Evolutionary conservation across 2,888 invertebrate species (phyloP).

Genomic region (Himalopsyche kuldschensis): DNA sequence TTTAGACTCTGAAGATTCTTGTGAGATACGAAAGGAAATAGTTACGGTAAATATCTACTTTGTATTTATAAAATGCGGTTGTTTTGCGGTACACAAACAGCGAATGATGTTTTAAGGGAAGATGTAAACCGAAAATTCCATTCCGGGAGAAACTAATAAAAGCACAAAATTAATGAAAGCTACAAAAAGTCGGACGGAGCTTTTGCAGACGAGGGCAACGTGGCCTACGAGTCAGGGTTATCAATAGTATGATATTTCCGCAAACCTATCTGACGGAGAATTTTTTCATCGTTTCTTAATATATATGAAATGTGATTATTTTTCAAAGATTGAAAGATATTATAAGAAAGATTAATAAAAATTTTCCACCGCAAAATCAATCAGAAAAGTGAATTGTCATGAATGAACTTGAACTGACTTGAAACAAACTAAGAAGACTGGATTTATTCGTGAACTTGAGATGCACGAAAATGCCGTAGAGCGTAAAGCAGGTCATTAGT

Average conservation of each 20-base stretch:
- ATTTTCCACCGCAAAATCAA: no score
- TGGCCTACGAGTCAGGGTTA: background rate
- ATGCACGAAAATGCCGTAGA: no score
- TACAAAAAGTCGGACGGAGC: background rate
- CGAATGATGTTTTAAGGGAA: background rate
- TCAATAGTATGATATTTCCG: background rate
- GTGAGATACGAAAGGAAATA: background rate
- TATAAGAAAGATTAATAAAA: no score
- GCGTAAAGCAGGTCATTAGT: no score
- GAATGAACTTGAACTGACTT: no score
- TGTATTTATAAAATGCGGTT: constrained; percentile 1
- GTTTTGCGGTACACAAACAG: background rate
- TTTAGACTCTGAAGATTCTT: background rate
- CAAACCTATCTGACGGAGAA: no score
- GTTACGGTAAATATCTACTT: background rate
- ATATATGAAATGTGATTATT: no score
- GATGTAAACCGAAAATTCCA: constrained; percentile 1
- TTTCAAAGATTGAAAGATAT: no score
- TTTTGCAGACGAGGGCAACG: background rate
- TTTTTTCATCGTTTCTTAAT: no score
- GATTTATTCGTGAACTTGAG: no score
- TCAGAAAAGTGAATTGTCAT: no score
- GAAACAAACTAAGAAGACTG: no score
- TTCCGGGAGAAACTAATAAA: background rate
- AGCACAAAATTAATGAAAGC: constrained; percentile 1